Base-by-base conservation (phyloP, 1,140 invertebrate species). In the Dendroctonus ponderosae region DNA sequence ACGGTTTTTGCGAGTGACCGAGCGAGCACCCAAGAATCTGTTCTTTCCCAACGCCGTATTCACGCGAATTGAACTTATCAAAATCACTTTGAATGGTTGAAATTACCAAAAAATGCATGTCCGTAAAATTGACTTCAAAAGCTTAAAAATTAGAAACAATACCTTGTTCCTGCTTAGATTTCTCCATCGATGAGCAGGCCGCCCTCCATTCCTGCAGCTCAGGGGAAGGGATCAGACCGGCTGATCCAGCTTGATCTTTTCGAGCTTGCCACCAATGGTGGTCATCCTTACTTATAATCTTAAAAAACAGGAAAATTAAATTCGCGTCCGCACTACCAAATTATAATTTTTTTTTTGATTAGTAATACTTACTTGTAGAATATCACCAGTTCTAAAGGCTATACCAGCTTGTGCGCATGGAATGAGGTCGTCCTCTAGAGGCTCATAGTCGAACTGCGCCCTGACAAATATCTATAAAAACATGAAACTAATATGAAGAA, bases 231-330 rank as follows among this genome's bases (percentile, higher is more conserved):
- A 99, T 97, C 39, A 99, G 87, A 53, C 97, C 97, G 43, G 97
- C 96, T 52, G 96, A 96, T 60, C 94, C 93, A 62, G 89, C 92
- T 40, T 91, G 87, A 77, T 94, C 92, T 79, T 92, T 93, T 61
- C 92, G 85, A 37, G 96, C 96, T 82, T 99, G 97, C 96, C 96
- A 99, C 96, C 96, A 99, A 76, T 98, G 96, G 77, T 96, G 92
- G 81, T 99, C 97, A 78, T 99, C 97, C 85, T 98, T 98, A 81
- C 92, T 97, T 75, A 98, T 98, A 61, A 98, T 95, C 91, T 98
- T 80, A 68, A 72, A 62, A 56, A 39, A 59, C 8, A 56, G 6
- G 53, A 56, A 56, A 39, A 56, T 40, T n/a, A 40, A 56, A 39
- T 56, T 40, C 41, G 41, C n/a, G 41, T 56, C n/a, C 9, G 41